Evolutionary conservation across 2,113 vertebrate species (phyloP), one percentile per base, ranked within the genome.

Genomic region (Thermophis baileyi): DNA sequence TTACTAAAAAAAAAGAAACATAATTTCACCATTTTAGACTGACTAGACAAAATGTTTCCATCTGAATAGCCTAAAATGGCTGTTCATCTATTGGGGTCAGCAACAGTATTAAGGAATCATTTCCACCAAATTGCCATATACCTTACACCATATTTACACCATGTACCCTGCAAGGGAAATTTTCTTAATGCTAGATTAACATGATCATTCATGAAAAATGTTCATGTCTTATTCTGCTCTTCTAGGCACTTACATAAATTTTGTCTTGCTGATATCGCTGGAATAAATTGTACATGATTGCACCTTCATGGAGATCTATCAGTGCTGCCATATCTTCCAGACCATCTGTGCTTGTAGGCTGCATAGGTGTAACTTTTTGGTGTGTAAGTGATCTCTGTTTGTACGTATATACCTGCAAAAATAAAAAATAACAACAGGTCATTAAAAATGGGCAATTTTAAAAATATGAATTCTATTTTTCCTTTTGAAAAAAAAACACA

Each of bases 321-420:
- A 99, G 96, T 0, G 97, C 89, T 27, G 99, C 98, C 99, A 99
- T 99, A 97, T 99, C 99, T 94, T 99, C 99, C 95, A 99, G 98
- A 0, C 98, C 98, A 27, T 95, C 93, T 54, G 96, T 10, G 18
- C 98, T 98, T 93, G 96, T 97, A 88, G 96, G 97, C 96, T 98
- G 98, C 99, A 99, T 99, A 22, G 97, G 95, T 0, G 97, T 98
- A 92, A 99, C 99, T 96, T 99, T 99, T 96, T 99, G 99, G 51
- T 98, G 97, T 35, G 98, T 99, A 88, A 99, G 98, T 0, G 99
- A 98, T 92, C 98, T 99, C 98, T 99, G 99, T 96, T 99, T 99
- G 30, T 99, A 99, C 24, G 99, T 99, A 97, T 99, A 99, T 74
- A 99, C 99, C 99, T 99, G 63, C 87, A 69, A 91, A 87, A 2